A percentile compares a stretch with the other conserved stretches of the same genome.
phyloP scores from a whole-genome alignment of 37 sponge, comb jelly and placozoan species.

The Bolinopsis microptera region DNA sequence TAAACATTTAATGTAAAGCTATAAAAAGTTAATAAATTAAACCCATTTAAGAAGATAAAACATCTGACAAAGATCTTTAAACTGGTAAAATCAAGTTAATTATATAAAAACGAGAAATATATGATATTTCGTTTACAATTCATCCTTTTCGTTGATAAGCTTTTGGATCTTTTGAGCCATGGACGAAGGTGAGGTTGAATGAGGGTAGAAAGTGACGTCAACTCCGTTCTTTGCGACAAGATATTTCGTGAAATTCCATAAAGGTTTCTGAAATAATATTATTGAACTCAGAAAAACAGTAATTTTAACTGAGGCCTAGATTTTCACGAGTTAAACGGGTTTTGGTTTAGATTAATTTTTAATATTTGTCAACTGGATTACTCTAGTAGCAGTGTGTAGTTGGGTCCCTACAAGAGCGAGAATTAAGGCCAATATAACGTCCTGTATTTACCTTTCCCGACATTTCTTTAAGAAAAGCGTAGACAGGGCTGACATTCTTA shows the following conservation, averaged over 20 bases:
- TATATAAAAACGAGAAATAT: background rate
- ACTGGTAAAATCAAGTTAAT: background rate
- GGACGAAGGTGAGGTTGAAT: background rate
- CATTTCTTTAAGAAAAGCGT: conserved; percentile 10
- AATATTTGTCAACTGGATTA: too few species aligned
- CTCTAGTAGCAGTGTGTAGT: too few species aligned
- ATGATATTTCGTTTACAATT: background rate
- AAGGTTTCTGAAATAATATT: background rate
- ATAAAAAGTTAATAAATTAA: background rate
- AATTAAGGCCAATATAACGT: too few species aligned
- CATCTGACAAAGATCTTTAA: background rate
- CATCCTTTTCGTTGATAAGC: conserved; percentile 5
- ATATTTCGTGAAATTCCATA: conserved; percentile 54
- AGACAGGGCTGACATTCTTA: conserved; percentile 8
- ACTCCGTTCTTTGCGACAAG: conserved; percentile 53
- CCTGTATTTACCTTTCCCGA: background rate
- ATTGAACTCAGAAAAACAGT: too few species aligned
- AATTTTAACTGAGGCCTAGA: too few species aligned
- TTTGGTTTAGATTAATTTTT: too few species aligned
- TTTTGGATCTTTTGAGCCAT: background rate
- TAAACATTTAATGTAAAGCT: background rate
- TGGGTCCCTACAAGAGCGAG: too few species aligned
- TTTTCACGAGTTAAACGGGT: too few species aligned
- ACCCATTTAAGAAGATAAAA: background rate
- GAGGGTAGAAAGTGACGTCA: conserved; percentile 30